Evolutionary conservation across 2,797 vertebrate genomes (phyloP).

Genomic region (Xenopus petersii): DNA sequence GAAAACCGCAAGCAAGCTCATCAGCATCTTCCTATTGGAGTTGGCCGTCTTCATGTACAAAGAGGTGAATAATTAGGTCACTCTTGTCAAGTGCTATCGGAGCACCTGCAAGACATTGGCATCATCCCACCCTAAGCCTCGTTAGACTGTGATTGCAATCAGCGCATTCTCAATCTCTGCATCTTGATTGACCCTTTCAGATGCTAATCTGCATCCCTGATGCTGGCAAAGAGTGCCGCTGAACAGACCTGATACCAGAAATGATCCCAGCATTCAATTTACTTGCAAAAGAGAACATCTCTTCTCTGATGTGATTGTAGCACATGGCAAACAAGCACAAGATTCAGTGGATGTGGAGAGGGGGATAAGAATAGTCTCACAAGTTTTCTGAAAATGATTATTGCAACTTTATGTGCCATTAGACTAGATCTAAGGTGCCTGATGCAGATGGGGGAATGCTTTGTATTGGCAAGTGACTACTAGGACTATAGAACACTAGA

Average conservation of each 20-base stretch:
- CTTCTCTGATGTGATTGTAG: not conserved
- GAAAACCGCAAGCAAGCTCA: conserved; percentile 18
- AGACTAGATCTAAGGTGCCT: no score
- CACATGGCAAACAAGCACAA: no score
- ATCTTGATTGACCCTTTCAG: conserved; percentile 42
- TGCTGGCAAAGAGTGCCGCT: conserved; percentile 1
- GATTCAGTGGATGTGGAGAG: no score
- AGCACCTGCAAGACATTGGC: conserved; percentile 39
- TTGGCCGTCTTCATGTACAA: conserved; percentile 31
- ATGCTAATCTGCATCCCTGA: conserved; percentile 30
- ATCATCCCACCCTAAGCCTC: conserved; percentile 22
- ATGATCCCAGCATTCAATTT: conserved; percentile 1
- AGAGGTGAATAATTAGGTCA: conserved; percentile 42
- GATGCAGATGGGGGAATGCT: no score
- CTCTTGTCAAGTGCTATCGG: conserved; percentile 28
- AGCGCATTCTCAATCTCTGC: conserved; percentile 24
- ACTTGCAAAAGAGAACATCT: conserved; percentile 1
- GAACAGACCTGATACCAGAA: conserved; percentile 8
- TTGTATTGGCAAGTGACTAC: no score
- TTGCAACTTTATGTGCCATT: no score
- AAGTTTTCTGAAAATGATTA: no score
- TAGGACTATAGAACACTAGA: no score
- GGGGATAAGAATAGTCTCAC: no score
- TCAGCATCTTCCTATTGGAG: conserved; percentile 21
- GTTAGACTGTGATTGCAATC: conserved; percentile 47